A percentile compares a stretch with the other conserved stretches of the same genome.
These are phyloP conservation scores for Orgyia antiqua DNA, from an alignment of 2,888 invertebrate genomes.

Conservation along the genomic window DNA sequence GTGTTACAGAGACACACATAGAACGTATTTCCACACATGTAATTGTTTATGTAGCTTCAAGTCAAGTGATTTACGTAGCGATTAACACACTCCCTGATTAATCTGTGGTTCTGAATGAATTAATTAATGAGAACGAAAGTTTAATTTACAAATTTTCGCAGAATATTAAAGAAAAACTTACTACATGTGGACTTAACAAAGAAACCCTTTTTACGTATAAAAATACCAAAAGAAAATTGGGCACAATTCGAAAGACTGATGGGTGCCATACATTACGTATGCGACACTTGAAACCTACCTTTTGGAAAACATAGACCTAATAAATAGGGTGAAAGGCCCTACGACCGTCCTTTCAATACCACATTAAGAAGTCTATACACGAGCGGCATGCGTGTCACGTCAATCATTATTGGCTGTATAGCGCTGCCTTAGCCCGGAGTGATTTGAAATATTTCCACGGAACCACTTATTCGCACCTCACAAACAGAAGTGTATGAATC, in stretches of 20 bases:
- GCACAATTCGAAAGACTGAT: conserved; percentile 15
- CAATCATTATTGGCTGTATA: conserved; percentile 68
- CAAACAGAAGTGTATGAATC: conserved; percentile 39
- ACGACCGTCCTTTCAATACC: conserved; percentile 46
- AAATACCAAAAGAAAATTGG: conserved; percentile 9
- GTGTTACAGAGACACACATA: no score
- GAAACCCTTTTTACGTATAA: conserved; percentile 2
- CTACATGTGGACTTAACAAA: neutral
- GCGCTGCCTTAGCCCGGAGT: conserved; percentile 47
- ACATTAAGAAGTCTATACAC: conserved; percentile 67
- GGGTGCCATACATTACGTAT: conserved; percentile 22
- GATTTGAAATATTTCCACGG: conserved; percentile 78
- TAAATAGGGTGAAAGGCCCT: conserved; percentile 61
- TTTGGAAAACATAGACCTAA: conserved; percentile 49
- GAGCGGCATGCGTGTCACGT: conserved; percentile 66
- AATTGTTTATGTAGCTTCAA: no score
- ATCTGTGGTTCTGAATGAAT: no score
- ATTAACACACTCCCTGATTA: no score
- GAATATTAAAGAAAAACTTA: no score
- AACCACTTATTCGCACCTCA: conserved; percentile 73
- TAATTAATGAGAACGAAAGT: no score
- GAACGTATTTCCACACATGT: no score
- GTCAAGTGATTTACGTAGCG: no score
- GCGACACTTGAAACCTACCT: conserved; percentile 30
- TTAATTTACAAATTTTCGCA: no score